phyloP scores from a whole-genome alignment of 2,113 vertebrate genomes.

The Phrynocephalus versicolor region DNA sequence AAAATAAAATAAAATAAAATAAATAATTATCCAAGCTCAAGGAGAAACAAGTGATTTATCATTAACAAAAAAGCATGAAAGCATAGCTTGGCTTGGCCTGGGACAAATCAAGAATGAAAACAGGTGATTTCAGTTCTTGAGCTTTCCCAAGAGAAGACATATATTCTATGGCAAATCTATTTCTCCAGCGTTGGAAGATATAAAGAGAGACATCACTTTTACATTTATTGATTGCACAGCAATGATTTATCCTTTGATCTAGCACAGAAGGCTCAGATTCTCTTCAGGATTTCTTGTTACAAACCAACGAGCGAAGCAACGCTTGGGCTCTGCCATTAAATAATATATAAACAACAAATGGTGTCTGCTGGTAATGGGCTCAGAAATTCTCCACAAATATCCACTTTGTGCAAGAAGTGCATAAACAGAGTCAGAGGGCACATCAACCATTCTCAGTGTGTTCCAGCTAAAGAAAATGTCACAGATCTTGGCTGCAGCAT shows the following conservation, averaged over 20 bases:
- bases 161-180: not conserved
- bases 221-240: constrained; percentile 14
- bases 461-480: constrained; percentile 17
- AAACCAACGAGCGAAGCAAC: constrained; percentile 7
- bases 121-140: not conserved
- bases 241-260: not conserved
- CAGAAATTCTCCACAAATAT: not conserved
- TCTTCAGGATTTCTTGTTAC: constrained; percentile 23
- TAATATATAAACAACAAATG: constrained; percentile 44
- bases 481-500: constrained; percentile 17
- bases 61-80: not conserved
- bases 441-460: constrained; percentile 12
- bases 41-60: constrained; percentile 1
- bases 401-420: constrained; percentile 30
- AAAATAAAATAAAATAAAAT: too few species aligned
- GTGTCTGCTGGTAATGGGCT: not conserved
- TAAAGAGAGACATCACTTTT: not conserved
- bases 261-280: not conserved
- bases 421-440: constrained; percentile 26
- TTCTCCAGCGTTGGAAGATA: constrained; percentile 11
- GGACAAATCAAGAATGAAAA: not conserved
- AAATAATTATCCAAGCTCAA: not conserved
- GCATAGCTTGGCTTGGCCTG: not conserved
- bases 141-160: too few species aligned
- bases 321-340: not conserved